These are phyloP conservation scores for Holacanthella duospinosa DNA, from an alignment of 2,888 invertebrate species.

Conservation along the genomic window DNA sequence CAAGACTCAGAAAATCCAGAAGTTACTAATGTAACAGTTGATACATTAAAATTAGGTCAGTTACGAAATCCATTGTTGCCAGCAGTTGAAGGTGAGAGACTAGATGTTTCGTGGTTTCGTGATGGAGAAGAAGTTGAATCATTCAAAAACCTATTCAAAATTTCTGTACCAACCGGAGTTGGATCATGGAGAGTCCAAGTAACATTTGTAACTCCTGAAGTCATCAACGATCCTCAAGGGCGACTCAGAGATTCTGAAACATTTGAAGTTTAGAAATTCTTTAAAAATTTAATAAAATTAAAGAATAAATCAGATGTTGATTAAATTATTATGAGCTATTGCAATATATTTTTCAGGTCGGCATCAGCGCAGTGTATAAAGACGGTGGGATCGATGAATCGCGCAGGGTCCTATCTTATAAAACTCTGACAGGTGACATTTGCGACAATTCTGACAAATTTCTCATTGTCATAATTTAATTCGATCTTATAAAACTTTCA, in stretches of 20 bases:
- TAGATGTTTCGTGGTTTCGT: neutral
- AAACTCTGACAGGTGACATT: too few relatives aligned
- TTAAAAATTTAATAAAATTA: too few relatives aligned
- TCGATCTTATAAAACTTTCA: too few relatives aligned
- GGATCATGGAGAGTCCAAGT: constrained; percentile 23
- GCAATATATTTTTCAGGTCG: too few relatives aligned
- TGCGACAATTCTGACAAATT: too few relatives aligned
- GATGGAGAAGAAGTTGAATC: neutral
- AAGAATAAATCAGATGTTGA: too few relatives aligned
- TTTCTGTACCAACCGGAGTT: neutral
- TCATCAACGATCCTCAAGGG: constrained; percentile 19
- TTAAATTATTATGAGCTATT: too few relatives aligned
- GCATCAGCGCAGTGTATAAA: too few relatives aligned
- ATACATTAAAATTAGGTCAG: constrained; percentile 6
- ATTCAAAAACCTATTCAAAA: neutral
- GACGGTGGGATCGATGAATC: too few relatives aligned
- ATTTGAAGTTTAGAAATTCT: neutral
- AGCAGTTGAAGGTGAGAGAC: neutral
- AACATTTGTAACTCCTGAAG: constrained; percentile 21
- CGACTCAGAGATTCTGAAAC: neutral
- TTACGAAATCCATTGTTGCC: neutral
- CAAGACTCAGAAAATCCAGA: neutral
- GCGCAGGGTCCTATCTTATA: too few relatives aligned
- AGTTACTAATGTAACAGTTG: neutral
- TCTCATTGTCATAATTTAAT: too few relatives aligned